Percentiles rank a stretch among this genome's conserved stretches.
Evolutionary conservation across 2,888 invertebrate genomes (phyloP).

Genomic region (Halictus quadricinctus): DNA sequence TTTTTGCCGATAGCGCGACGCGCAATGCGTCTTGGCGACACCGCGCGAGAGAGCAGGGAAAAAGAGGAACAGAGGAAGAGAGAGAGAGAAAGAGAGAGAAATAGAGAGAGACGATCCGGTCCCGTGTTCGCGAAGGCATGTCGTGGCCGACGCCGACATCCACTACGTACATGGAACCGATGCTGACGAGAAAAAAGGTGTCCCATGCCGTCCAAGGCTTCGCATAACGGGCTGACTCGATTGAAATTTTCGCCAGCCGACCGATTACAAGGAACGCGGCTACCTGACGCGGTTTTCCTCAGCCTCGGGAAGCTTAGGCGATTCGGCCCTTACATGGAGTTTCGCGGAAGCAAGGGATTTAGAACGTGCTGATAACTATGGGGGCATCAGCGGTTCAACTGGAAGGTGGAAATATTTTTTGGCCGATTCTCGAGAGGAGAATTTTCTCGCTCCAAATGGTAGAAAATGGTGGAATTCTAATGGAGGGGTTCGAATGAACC

Average conservation of each 20-base stretch:
- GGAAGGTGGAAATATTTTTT: too few relatives aligned
- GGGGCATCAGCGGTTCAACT: neutral
- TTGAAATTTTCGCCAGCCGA: slow-evolving; percentile 44
- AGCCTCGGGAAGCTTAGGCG: neutral
- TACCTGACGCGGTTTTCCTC: neutral
- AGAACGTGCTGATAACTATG: neutral
- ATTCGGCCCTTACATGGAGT: neutral
- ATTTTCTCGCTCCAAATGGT: too few relatives aligned
- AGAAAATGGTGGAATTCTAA: too few relatives aligned
- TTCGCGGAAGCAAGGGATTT: neutral
- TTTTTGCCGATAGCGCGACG: slow-evolving; percentile 73
- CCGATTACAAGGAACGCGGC: slow-evolving; percentile 4
- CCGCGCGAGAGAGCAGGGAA: slow-evolving; percentile 39
- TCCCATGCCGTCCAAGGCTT: slow-evolving; percentile 19
- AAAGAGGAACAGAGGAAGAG: neutral
- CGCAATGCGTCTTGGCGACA: slow-evolving; percentile 79
- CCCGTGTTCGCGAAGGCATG: slow-evolving; percentile 41
- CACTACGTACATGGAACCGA: slow-evolving; percentile 60
- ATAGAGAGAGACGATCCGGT: neutral
- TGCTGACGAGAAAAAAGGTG: slow-evolving; percentile 53
- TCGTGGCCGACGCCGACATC: slow-evolving; percentile 50
- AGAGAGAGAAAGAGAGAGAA: neutral
- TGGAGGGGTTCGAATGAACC: too few relatives aligned
- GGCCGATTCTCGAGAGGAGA: too few relatives aligned
- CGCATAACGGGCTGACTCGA: slow-evolving; percentile 34